These are phyloP conservation scores for Aphyosemion australe DNA, from an alignment of 2,113 vertebrate species.

Conservation along the genomic window DNA sequence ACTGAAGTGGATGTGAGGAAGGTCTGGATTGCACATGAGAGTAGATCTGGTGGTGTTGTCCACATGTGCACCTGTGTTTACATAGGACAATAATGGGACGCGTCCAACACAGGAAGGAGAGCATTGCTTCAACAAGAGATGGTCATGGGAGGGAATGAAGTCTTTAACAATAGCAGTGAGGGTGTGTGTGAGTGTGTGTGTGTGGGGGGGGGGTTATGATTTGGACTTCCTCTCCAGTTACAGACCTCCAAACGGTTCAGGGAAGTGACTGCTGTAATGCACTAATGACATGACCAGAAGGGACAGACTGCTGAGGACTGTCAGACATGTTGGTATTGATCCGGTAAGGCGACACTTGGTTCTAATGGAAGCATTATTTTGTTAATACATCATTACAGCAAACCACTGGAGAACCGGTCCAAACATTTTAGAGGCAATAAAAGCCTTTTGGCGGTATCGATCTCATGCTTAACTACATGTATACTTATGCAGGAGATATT, in stretches of 20 bases:
- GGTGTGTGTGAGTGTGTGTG: no score
- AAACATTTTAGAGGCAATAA: constrained; percentile 46
- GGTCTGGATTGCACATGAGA: background rate
- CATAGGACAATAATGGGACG: constrained; percentile 18
- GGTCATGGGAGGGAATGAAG: constrained; percentile 50
- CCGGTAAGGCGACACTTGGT: constrained; percentile 68
- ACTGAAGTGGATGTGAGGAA: constrained; percentile 11
- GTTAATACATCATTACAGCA: constrained; percentile 57
- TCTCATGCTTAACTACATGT: constrained; percentile 25
- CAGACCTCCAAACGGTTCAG: constrained; percentile 62
- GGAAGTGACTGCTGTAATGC: constrained; percentile 61
- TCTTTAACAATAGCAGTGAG: constrained; percentile 51
- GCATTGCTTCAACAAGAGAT: constrained; percentile 57
- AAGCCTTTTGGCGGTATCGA: constrained; percentile 52
- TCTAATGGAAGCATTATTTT: constrained; percentile 71
- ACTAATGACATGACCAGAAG: constrained; percentile 64
- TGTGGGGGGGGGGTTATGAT: constrained; percentile 50
- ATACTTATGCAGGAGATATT: background rate
- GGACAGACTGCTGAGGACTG: constrained; percentile 63
- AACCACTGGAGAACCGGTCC: constrained; percentile 28
- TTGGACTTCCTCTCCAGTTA: constrained; percentile 68
- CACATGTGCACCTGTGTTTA: constrained; percentile 23
- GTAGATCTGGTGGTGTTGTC: background rate
- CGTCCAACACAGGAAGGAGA: constrained; percentile 57
- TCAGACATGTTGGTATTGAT: constrained; percentile 73